Conservation (phyloP, 2,113 vertebrate genomes). For the Corvus hawaiiensis region DNA sequence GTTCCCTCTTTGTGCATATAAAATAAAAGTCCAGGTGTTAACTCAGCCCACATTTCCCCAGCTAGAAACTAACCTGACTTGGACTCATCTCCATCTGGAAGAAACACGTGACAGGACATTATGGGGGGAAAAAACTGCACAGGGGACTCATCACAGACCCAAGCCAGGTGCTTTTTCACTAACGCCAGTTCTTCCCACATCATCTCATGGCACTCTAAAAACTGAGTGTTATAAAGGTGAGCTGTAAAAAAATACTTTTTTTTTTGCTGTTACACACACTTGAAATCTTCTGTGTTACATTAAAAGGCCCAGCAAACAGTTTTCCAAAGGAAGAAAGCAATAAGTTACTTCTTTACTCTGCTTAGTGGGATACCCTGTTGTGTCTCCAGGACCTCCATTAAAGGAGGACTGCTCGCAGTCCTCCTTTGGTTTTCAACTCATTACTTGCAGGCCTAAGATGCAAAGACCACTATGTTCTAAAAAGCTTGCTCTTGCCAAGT, state of each 20-base stretch:
- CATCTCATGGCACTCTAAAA: neutral
- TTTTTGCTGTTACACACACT: neutral
- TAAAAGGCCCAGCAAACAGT: neutral
- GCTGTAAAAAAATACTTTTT: neutral
- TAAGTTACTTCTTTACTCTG: neutral
- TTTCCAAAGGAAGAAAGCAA: neutral
- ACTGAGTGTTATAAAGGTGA: neutral
- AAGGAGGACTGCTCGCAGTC: neutral
- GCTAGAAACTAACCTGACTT: neutral
- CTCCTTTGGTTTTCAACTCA: neutral
- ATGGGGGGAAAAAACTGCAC: fast-evolving
- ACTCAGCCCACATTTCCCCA: neutral
- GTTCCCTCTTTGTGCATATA: neutral
- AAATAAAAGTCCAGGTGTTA: neutral
- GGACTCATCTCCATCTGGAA: neutral
- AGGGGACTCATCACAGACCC: neutral
- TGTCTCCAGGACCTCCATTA: neutral
- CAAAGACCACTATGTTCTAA: neutral
- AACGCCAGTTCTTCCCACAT: neutral
- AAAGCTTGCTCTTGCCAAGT: neutral
- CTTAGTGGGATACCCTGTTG: neutral
- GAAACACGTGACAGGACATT: neutral
- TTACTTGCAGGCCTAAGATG: neutral
- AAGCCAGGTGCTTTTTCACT: neutral
- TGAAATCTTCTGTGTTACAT: neutral